Base-by-base conservation (phyloP, 2,113 vertebrate species). In the Trogon melanurus region DNA sequence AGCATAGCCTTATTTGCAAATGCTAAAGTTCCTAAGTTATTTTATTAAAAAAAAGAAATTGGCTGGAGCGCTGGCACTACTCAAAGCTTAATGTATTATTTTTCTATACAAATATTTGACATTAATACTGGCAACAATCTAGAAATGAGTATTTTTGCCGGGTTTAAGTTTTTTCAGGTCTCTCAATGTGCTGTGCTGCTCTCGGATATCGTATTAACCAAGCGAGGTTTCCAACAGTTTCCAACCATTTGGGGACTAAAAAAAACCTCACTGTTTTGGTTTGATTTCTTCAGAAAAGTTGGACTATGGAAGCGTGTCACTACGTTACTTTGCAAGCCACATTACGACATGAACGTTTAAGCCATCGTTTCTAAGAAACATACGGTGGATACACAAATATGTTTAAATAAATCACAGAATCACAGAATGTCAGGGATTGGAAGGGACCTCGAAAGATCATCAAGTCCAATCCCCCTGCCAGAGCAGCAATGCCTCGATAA, bases 351-450 rank as follows among this genome's bases (percentile, higher is more conserved):
- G n/a, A 73, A 44, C 5, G 9, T 36, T n/a, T 36, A 32, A 34
- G 23, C 41, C 27, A 36, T 2, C 11, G 11, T 4, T 50, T 62
- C 50, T 51, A 65, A 65, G 47, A 73, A 66, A 56, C 9, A 44
- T 0, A 45, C 0, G 1, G 48, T 36, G 22, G 30, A 44, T 23
- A 32, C 2, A 48, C 53, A 38, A 66, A 30, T 9, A 30, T 1
- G 2, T 21, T 74, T 21, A 15, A 51, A n/a, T 23, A 67, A 50
- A 67, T 36, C 53, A 64, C 14, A 27, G n/a, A n/a, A n/a, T n/a
- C n/a, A n/a, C n/a, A n/a, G n/a, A n/a, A n/a, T n/a, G n/a, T n/a
- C n/a, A n/a, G n/a, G n/a, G n/a, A n/a, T n/a, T n/a, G n/a, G n/a
- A n/a, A n/a, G n/a, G n/a, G n/a, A n/a, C n/a, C n/a, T n/a, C n/a